phyloP scores from a whole-genome alignment of 2,797 vertebrate species.

The Melanitta fusca region DNA sequence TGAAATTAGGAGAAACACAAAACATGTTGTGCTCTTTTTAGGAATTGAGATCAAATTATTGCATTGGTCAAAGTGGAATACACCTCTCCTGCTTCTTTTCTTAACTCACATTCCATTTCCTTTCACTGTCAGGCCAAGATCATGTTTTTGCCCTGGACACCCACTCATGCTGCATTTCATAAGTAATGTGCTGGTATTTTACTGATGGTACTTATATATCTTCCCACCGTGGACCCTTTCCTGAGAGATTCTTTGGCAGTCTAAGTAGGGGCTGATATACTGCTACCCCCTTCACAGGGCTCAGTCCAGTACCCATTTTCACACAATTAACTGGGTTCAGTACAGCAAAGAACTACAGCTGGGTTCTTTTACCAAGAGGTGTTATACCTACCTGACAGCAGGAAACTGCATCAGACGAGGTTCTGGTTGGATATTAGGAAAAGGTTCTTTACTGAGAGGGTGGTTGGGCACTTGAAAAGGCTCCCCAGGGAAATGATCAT shows the following conservation, averaged over 20 bases:
- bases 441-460: too few species aligned
- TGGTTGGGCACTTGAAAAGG: too few species aligned
- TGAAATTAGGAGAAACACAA: not conserved
- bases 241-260: not conserved
- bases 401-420: too few species aligned
- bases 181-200: not conserved
- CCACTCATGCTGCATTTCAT: not conserved
- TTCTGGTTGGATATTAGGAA: too few species aligned
- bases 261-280: not conserved
- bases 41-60: not conserved
- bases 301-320: not conserved
- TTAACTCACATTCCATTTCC: not conserved
- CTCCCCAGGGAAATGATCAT: too few species aligned
- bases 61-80: not conserved
- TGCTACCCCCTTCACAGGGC: not conserved
- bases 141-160: not conserved
- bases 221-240: not conserved
- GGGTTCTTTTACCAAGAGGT: not conserved
- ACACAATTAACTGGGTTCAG: rapidly evolving
- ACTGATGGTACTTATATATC: not conserved
- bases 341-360: not conserved
- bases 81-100: not conserved
- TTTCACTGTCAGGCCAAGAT: not conserved
- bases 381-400: not conserved
- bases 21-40: not conserved